Conservation (phyloP, 2,888 invertebrate species). For the Mesoligia furuncula region DNA sequence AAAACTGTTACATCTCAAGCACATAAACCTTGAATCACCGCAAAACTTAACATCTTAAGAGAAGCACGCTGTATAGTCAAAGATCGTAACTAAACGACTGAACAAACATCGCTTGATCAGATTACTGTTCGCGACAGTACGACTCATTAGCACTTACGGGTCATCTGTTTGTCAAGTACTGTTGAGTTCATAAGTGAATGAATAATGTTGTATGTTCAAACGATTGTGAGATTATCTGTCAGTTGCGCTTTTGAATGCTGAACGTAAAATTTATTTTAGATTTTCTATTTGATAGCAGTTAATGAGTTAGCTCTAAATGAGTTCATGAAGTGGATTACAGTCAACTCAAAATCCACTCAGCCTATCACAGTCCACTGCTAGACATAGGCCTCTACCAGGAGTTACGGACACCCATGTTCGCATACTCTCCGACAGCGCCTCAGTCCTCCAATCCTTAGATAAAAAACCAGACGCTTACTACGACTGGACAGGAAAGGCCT, state of each 20-base stretch:
- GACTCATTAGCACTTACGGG: conserved; percentile 54
- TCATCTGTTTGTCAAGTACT: conserved; percentile 47
- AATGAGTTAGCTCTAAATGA: too few relatives aligned
- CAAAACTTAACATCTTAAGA: conserved; percentile 9
- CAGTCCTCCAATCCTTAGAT: too few relatives aligned
- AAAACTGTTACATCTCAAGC: not conserved
- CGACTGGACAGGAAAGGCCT: too few relatives aligned
- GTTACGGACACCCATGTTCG: too few relatives aligned
- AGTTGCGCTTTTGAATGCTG: not conserved
- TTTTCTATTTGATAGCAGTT: not conserved
- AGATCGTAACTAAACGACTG: conserved; percentile 18
- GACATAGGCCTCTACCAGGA: not conserved
- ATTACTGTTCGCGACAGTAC: conserved; percentile 52
- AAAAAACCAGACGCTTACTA: too few relatives aligned
- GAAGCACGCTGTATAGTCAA: conserved; percentile 16
- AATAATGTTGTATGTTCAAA: conserved; percentile 29
- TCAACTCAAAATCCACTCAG: not conserved
- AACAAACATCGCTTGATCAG: conserved; percentile 56
- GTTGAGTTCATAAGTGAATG: conserved; percentile 48
- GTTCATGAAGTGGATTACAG: not conserved
- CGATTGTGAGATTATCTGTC: conserved; percentile 24
- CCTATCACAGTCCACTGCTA: not conserved
- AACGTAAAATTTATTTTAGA: not conserved
- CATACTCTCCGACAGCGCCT: too few relatives aligned
- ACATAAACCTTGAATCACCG: not conserved